Evolutionary conservation across 1,140 invertebrate genomes (phyloP), one percentile per base, ranked within the genome.

Genomic region (Aphis gossypii): DNA sequence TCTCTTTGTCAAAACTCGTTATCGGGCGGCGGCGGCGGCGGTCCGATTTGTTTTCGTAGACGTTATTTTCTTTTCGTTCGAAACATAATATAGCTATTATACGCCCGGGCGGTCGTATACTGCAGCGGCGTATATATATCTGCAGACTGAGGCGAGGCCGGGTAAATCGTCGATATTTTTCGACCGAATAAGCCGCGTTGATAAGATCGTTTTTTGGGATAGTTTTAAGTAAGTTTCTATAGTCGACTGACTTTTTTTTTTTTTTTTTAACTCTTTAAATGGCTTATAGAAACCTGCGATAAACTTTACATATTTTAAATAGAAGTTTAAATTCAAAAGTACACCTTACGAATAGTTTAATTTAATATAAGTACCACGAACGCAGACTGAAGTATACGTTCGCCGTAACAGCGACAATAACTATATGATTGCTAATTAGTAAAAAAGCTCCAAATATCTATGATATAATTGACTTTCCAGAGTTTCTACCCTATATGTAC

Each of bases 1-100:
- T 86, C 84, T 86, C 84, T 86, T 86, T 44, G 44, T 86, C 38
- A 86, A 46, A 86, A 86, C 84, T 46, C 11, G 41, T 86, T 86
- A 86, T 86, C 7, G 14, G 7, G 25, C 56, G 56, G 56, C 60
- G 30, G 60, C 60, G 30, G 9, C 46, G 46, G 14, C 14, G 48
- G 30, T 68, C 60, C 60, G 60, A n/a, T 68, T 68, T n/a, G 30
- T 68, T 68, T 68, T 68, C 60, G 60, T 48, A 48, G 48, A 18
- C 30, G 11, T n/a, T 68, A 5, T 68, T 68, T 68, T 68, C n/a
- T 5, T 30, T 68, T 6, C 30, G 11, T 68, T 68, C 21, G 7
- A 56, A 23, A 35, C 35, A 35, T 35, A 30, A 35, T 35, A 30
- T 60, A n/a, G 18, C 46, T 46, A 46, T 68, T 30, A 14, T 68